Evolutionary conservation across 1,140 invertebrate genomes (phyloP), one percentile per base, ranked within the genome.

Genomic region (Drosophila jambulina): DNA sequence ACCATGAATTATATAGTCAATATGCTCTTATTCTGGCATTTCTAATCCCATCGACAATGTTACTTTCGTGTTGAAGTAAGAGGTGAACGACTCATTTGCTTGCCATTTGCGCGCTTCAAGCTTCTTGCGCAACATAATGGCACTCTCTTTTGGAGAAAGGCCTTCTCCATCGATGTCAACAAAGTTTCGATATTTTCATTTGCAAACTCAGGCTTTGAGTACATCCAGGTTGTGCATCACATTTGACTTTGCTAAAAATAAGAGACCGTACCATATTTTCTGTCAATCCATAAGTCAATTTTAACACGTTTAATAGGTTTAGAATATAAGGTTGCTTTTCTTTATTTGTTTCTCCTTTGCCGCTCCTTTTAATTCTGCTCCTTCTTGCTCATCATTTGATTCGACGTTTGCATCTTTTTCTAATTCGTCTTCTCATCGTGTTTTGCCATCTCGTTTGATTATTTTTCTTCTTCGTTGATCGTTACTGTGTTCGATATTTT

Each of bases 251-350:
- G 5, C 4, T 40, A 17, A 40, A n/a, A 7, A 40, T 40, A 17
- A 48, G 45, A 15, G 23, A 25, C 8, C 45, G 12, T 3, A 48
- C 6, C 21, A 17, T 48, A 48, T 48, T 48, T 25, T 25, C 45
- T 15, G 13, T 25, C 7, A 48, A 48, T 13, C 19, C 21, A 21
- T 15, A 48, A 9, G 21, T 17, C 25, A 2, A 15, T 48, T 23
- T 48, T 25, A 48, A 48, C 15, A 48, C 45, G 15, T 48, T 48
- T 48, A n/a, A 48, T 48, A 17, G 25, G 46, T 25, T 48, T 5
- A 17, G 25, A 48, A 48, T 10, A 17, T 3, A 17, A 9, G 25
- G 23, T 25, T 17, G 4, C 15, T 17, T 9, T 17, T 6, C 25
- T 1, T 8, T 25, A 25, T 43, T 21, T 5, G 13, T 1, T 19